Base-by-base conservation (phyloP, 1,140 invertebrate species). In the Aporrectodea caliginosa region DNA sequence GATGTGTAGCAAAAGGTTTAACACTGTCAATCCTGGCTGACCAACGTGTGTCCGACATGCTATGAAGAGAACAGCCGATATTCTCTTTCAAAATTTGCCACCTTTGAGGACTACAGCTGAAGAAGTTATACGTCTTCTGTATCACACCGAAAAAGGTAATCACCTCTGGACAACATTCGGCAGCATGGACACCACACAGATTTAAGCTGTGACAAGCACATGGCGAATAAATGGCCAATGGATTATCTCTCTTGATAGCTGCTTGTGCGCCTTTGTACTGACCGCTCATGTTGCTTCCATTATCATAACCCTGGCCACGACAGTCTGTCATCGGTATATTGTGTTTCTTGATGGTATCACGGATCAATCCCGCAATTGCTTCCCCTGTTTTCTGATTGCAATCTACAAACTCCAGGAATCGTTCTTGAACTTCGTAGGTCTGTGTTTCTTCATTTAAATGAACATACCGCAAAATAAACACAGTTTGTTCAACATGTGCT, bases 1-100 rank as follows among this genome's bases (percentile, higher is more conserved):
- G 70, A 14, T 83, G 78, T n/a, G 79, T 80, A 6, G 35, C 31
- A 74, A 79, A 77, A 2, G 78, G 71, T 1, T 69, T 69, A 2
- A 35, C 33, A 33, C 29, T 43, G 6, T 79, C 78, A 22, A 68
- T 72, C 22, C 68, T 16, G 16, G 29, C 69, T 14, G 73, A 69
- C 30, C 22, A n/a, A 30, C 58, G 70, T 32, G 32, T 69, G 27
- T 33, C n/a, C 35, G 16, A 78, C 22, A 73, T 33, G 16, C 30
- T n/a, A 31, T 32, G 58, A 27, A n/a, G 31, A 33, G 68, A 71
- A 27, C 29, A 34, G 76, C 69, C 58, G 73, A 43, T 68, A 31
- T 27, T 33, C 75, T 29, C 58, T 30, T 58, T 27, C 1, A 68
- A 35, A 79, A 79, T n/a, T 73, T 73, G 0, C 69, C 35, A 30